phyloP scores from a whole-genome alignment of 2,113 vertebrate genomes.

The Egretta garzetta region DNA sequence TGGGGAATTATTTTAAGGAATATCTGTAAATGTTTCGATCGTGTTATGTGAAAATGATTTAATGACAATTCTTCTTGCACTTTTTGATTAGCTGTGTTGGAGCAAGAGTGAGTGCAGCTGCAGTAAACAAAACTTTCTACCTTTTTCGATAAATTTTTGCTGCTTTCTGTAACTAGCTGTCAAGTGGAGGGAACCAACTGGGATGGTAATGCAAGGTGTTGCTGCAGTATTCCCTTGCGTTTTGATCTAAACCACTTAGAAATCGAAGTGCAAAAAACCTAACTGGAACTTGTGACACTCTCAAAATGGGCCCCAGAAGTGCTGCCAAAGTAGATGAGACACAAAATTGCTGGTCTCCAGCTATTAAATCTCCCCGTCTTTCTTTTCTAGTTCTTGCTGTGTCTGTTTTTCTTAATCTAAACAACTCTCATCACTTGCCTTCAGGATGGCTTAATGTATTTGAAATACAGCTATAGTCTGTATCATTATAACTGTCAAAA shows the following conservation, averaged over 20 bases:
- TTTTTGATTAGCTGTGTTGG: not conserved
- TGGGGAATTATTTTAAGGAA: not conserved
- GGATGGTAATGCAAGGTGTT: not conserved
- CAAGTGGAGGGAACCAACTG: not conserved
- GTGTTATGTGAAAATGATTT: not conserved
- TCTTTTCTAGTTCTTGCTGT: not conserved
- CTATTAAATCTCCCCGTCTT: not conserved
- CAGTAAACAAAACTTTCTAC: not conserved
- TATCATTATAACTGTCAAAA: constrained; percentile 23
- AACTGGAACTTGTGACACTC: not conserved
- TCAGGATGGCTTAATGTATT: not conserved
- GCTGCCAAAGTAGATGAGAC: not conserved
- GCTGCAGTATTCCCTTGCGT: not conserved
- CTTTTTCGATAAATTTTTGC: not conserved
- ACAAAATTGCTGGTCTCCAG: not conserved
- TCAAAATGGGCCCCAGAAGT: not conserved
- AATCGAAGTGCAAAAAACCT: not conserved
- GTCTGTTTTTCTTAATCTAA: not conserved
- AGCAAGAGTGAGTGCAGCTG: not conserved
- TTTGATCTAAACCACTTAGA: not conserved
- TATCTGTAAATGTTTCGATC: not conserved
- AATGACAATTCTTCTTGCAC: not conserved
- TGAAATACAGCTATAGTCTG: constrained; percentile 14
- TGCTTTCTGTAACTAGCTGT: not conserved
- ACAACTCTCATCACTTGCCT: not conserved